Conservation (phyloP, 2,888 invertebrate species). For the Caenorhabditis japonica region DNA sequence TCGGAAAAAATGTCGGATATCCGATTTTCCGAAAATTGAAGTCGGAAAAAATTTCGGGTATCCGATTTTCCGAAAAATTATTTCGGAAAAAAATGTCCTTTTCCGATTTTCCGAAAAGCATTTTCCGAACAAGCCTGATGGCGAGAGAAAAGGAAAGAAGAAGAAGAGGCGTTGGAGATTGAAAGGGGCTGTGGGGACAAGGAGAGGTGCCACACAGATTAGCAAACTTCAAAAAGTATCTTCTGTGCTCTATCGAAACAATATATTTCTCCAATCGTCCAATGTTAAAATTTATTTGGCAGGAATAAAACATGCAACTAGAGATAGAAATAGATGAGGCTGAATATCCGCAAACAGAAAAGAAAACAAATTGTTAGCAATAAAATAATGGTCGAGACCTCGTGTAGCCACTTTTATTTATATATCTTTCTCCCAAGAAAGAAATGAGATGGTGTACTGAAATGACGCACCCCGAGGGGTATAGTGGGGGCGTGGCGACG, state of each 20-base stretch:
- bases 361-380: not conserved
- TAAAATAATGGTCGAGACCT: constrained; percentile 3
- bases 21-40: no score
- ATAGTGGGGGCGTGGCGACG: constrained; percentile 12
- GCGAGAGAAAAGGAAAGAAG: constrained; percentile 17
- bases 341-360: not conserved
- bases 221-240: not conserved
- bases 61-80: no score
- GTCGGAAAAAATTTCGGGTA: no score
- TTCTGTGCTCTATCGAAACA: not conserved
- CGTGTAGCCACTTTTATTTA: not conserved
- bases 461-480: constrained; percentile 1
- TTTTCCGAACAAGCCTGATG: no score
- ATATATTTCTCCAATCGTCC: not conserved
- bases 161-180: not conserved
- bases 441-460: not conserved
- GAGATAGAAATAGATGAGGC: not conserved
- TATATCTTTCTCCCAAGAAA: not conserved
- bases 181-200: not conserved
- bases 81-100: no score
- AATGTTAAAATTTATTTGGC: constrained; percentile 1
- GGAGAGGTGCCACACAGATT: not conserved
- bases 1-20: no score
- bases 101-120: no score
- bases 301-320: constrained; percentile 1